Percentiles rank a stretch among this genome's conserved stretches.
Evolutionary conservation across 1,140 invertebrate species (phyloP).

Genomic region (Heliothis virescens): DNA sequence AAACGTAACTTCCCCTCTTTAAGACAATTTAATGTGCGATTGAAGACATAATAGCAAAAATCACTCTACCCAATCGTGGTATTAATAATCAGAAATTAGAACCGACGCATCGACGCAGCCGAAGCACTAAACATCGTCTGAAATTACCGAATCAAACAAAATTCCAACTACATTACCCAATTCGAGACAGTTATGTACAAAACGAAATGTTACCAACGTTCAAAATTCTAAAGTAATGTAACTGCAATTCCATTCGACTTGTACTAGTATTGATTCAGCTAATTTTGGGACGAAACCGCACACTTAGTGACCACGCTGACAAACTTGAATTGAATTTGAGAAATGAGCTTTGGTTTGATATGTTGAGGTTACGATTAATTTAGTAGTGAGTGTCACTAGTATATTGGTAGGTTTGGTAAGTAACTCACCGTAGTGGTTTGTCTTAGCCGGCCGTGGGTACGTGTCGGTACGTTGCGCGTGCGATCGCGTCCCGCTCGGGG

Average conservation of each 20-base stretch:
- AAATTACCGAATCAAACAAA: slow-evolving; percentile 48
- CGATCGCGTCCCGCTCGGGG: slow-evolving; percentile 42
- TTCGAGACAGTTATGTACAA: slow-evolving; percentile 64
- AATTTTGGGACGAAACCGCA: slow-evolving; percentile 57
- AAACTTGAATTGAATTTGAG: slow-evolving; percentile 33
- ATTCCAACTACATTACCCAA: slow-evolving; percentile 53
- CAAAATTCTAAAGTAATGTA: slow-evolving; percentile 55
- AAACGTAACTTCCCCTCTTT: not conserved
- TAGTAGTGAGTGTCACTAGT: slow-evolving; percentile 37
- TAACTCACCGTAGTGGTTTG: slow-evolving; percentile 15
- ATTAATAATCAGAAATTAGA: not conserved
- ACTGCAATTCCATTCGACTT: slow-evolving; percentile 57
- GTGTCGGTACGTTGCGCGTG: slow-evolving; percentile 39
- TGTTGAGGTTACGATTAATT: slow-evolving; percentile 38
- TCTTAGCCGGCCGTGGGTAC: not conserved
- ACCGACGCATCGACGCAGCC: slow-evolving; percentile 64
- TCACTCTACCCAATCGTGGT: not conserved
- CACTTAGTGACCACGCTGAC: slow-evolving; percentile 45
- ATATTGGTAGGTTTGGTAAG: slow-evolving; percentile 9
- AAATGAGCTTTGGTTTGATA: slow-evolving; percentile 41
- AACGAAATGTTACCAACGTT: slow-evolving; percentile 59
- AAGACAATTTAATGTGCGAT: not conserved
- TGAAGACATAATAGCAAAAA: not conserved
- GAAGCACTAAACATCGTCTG: slow-evolving; percentile 49
- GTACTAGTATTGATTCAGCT: slow-evolving; percentile 59